Percentiles rank a stretch among this genome's conserved stretches.
phyloP scores from a whole-genome alignment of 2,797 vertebrate species.

The Sandelia bainsii region DNA sequence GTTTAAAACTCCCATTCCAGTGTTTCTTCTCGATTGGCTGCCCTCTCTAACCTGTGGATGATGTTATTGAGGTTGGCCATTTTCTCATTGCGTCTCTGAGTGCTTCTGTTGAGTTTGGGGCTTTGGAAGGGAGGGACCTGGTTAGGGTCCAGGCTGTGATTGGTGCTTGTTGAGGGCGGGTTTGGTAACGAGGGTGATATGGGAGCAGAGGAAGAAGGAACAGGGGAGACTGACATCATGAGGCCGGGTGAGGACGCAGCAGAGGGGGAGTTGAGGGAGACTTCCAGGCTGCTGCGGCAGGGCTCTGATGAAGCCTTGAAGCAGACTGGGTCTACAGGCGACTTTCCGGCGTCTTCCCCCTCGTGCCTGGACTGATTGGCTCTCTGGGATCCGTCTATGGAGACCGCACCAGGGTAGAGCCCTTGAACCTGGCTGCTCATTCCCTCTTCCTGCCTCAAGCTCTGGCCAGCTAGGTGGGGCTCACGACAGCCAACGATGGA shows the following conservation, averaged over 20 bases:
- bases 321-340: conserved; percentile 87
- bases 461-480: conserved; percentile 71
- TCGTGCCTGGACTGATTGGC: conserved; percentile 75
- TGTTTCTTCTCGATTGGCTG: conserved; percentile 95
- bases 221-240: conserved; percentile 91
- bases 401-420: conserved; percentile 59
- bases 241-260: conserved; percentile 94
- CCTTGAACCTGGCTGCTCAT: conserved; percentile 68
- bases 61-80: conserved; percentile 99
- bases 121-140: conserved; percentile 79
- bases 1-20: conserved; percentile 97
- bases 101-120: conserved; percentile 90
- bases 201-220: conserved; percentile 92
- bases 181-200: conserved; percentile 90
- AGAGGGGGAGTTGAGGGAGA: conserved; percentile 92
- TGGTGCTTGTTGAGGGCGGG: conserved; percentile 77
- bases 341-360: conserved; percentile 81
- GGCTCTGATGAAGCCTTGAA: conserved; percentile 92
- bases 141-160: conserved; percentile 84
- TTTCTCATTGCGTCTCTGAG: conserved; percentile 97
- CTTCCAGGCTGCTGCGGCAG: conserved; percentile 92
- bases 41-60: conserved; percentile 96
- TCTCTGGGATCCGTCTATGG: conserved; percentile 78
- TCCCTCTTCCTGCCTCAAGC: conserved; percentile 76
- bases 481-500: conserved; percentile 52